Evolutionary conservation across 2,797 vertebrate genomes (phyloP).

Genomic region (Myripristis murdjan): DNA sequence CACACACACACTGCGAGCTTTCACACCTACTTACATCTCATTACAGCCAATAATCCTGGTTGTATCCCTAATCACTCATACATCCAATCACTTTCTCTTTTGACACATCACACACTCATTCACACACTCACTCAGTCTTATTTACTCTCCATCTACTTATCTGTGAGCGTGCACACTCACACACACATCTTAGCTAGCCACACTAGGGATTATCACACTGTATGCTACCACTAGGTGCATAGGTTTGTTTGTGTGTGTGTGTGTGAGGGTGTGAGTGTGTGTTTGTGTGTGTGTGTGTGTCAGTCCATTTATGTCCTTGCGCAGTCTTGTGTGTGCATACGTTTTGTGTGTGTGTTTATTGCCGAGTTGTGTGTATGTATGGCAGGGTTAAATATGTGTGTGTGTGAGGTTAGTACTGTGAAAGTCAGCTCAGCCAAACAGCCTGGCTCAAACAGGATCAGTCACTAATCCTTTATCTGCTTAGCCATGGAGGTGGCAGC

Average conservation of each 20-base stretch:
- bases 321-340: neutral
- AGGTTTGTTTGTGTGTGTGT: conserved; percentile 11
- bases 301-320: neutral
- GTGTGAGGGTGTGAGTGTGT: too few species aligned
- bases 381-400: conserved; percentile 4
- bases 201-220: conserved; percentile 3
- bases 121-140: neutral
- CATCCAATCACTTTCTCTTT: neutral
- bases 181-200: neutral
- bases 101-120: neutral
- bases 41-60: too few species aligned
- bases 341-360: conserved; percentile 18
- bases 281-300: conserved; percentile 13
- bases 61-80: neutral
- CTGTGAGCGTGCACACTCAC: neutral
- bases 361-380: conserved; percentile 15
- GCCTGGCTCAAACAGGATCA: conserved; percentile 82
- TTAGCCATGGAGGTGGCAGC: conserved; percentile 75
- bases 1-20: too few species aligned
- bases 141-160: neutral
- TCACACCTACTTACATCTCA: too few species aligned
- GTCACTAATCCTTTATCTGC: conserved; percentile 82
- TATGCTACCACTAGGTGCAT: neutral
- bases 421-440: conserved; percentile 79
- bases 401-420: conserved; percentile 51